Conservation (phyloP, 2,888 invertebrate species). For the Pristionchus mayeri region DNA sequence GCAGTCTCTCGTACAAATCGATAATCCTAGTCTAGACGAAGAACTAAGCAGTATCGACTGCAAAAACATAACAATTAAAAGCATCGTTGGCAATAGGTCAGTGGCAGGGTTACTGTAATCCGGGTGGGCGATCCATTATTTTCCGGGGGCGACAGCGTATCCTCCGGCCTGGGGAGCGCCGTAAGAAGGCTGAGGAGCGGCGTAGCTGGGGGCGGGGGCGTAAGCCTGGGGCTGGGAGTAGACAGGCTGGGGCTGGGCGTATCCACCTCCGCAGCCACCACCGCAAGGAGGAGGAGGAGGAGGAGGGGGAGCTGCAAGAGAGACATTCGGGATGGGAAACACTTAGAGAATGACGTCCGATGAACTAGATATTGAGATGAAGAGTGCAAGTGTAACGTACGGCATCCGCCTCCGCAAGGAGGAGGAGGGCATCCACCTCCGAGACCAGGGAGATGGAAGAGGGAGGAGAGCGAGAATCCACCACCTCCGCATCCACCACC, state of each 20-base stretch:
- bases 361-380: neutral
- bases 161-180: too few species aligned
- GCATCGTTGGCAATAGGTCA: too few species aligned
- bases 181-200: too few species aligned
- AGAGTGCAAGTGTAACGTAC: neutral
- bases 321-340: neutral
- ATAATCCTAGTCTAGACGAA: too few species aligned
- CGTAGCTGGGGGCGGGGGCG: too few species aligned
- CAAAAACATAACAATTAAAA: too few species aligned
- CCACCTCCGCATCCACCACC: conserved; percentile 45
- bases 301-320: neutral
- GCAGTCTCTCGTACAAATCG: too few species aligned
- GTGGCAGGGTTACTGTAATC: too few species aligned
- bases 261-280: neutral
- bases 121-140: too few species aligned
- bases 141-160: too few species aligned
- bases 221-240: too few species aligned
- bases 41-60: too few species aligned
- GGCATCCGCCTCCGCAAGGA: neutral
- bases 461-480: neutral
- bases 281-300: conserved; percentile 17
- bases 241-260: neutral
- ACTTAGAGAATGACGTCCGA: neutral
- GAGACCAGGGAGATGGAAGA: conserved; percentile 20
- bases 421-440: conserved; percentile 36